These are phyloP conservation scores for Zhengitettix transpicula DNA, from an alignment of 2,888 invertebrate genomes.

Conservation along the genomic window DNA sequence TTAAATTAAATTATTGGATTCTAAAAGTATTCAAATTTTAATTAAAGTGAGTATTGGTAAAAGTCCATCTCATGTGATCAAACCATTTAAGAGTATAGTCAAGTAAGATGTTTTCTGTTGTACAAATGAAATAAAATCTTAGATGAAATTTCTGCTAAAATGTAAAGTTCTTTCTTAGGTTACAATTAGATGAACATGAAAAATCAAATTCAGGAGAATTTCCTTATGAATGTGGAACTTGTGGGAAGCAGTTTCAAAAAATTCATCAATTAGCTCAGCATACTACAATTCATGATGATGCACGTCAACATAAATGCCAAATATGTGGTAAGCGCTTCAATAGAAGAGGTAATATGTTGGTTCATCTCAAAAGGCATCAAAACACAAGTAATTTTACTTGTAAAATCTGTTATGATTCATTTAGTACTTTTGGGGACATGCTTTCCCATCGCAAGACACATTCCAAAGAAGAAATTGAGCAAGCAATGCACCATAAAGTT, in stretches of 20 bases:
- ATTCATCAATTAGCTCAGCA: constrained; percentile 1
- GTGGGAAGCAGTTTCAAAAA: constrained; percentile 8
- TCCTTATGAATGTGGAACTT: constrained; percentile 6
- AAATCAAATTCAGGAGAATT: constrained; percentile 3
- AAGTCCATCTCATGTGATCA: no score
- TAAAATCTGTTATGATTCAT: constrained; percentile 2
- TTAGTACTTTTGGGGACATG: constrained; percentile 3
- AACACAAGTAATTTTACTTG: constrained; percentile 1
- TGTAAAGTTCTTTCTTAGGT: not conserved
- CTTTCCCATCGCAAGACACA: constrained; percentile 5
- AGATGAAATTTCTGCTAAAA: not conserved
- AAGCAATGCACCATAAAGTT: not conserved
- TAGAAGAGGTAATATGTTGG: not conserved
- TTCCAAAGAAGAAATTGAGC: constrained; percentile 3
- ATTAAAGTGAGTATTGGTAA: no score
- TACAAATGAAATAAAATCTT: no score
- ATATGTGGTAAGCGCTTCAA: constrained; percentile 11
- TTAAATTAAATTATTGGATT: no score
- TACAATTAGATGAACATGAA: constrained; percentile 2
- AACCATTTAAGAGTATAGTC: no score
- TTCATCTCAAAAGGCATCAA: constrained; percentile 4
- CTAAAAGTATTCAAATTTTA: no score
- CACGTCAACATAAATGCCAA: constrained; percentile 7
- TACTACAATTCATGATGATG: constrained; percentile 2
- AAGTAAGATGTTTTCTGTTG: no score